phyloP scores from a whole-genome alignment of 2,888 invertebrate genomes.

The Xestoiulus laeticollis region DNA sequence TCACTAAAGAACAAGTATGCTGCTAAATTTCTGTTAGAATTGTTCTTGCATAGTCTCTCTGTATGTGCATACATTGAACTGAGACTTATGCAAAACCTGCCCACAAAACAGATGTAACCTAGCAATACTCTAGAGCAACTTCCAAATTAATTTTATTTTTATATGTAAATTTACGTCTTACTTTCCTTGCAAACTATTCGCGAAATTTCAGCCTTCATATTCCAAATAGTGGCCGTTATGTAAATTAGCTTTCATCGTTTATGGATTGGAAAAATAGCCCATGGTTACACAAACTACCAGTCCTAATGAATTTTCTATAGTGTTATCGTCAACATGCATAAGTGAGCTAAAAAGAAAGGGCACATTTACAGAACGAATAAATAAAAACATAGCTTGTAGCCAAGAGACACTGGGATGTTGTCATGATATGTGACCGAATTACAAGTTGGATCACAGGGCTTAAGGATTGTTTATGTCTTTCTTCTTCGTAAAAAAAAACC shows the following conservation, averaged over 20 bases:
- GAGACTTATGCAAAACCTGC: neutral
- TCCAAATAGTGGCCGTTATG: neutral
- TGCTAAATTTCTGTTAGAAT: too few relatives aligned
- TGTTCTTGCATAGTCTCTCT: too few relatives aligned
- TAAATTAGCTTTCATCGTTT: neutral
- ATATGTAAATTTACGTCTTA: neutral
- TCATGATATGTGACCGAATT: neutral
- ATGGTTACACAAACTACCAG: neutral
- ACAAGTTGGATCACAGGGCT: neutral
- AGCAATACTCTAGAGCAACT: too few relatives aligned
- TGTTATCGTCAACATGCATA: neutral
- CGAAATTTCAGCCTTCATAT: neutral
- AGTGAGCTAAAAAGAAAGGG: neutral
- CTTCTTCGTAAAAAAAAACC: neutral
- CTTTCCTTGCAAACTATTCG: neutral
- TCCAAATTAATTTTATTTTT: neutral
- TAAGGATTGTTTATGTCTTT: slow-evolving; percentile 1
- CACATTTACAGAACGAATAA: neutral
- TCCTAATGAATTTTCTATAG: neutral
- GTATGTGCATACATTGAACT: too few relatives aligned
- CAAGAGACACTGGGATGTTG: neutral
- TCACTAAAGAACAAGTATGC: too few relatives aligned
- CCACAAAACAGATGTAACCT: too few relatives aligned
- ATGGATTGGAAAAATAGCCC: neutral
- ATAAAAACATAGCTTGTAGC: neutral